Base-by-base conservation (phyloP, 2,888 invertebrate species). In the Noctua janthe region DNA sequence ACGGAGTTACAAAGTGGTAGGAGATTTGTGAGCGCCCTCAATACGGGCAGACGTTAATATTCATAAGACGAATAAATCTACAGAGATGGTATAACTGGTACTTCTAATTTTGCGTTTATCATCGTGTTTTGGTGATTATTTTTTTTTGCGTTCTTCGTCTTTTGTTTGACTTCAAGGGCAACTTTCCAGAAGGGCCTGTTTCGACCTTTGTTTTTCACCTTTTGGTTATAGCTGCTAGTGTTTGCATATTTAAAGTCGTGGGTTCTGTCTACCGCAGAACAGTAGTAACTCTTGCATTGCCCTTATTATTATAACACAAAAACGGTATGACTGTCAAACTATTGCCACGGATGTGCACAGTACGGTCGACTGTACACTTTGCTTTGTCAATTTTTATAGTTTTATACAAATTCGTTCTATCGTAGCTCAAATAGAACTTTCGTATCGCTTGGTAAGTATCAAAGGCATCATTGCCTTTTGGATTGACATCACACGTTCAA, bases 1-100 rank as follows among this genome's bases (percentile, higher is more conserved):
- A 84, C 84, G 88, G 91, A 92, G 92, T 92, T 93, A 94, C 94
- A 94, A 93, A 95, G 92, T 92, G 91, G 90, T 84, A 85, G 91
- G 91, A 91, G 93, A 92, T 94, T 93, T 88, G 91, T 92, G 93
- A 92, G 92, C 91, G 86, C 91, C 91, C 92, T 92, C 92, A 91
- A 94, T 94, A 94, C 90, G 92, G 92, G 67, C 80, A 39, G 59
- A 29, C 78, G 85, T 88, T 78, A 90, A 90, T 90, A 90, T 89
- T 90, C 86, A 90, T 89, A 88, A 89, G 86, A 85, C 49, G 49
- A 72, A 79, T 81, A 78, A 69, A 81, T 81, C 71, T 82, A 70
- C 75, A 76, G 81, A 23, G 35, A 77, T 74, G 59, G 43, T 74
- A n/a, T 64, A 47, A 74, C 74, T 66, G 54, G 43, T 69, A 69